Base-by-base conservation (phyloP, 2,888 invertebrate genomes). In the Dione vanillae region DNA sequence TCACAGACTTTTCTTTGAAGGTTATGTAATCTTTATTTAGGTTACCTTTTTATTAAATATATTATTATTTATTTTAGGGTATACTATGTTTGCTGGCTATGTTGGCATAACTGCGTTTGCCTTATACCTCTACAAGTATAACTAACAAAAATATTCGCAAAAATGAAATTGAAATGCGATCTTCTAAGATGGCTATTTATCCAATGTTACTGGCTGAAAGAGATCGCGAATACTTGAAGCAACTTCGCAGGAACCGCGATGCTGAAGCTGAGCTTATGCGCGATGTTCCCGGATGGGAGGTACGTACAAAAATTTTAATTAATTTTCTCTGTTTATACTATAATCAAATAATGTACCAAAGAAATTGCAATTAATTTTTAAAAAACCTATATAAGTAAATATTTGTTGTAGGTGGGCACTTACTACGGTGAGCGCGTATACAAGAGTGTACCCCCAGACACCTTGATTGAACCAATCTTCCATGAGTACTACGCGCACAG, bases 251-350 rank as follows among this genome's bases (percentile, higher is more conserved):
- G 70, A 97, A 97, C 86, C 95, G 98, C 16, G 97, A 98, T 16
- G 96, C 96, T 75, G 99, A 99, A 88, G 94, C 94, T 1, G 95
- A 97, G 69, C 92, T 99, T 43, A 99, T 99, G 99, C 95, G 95
- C 76, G 95, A 98, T 86, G 97, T 98, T 14, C 96, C 97, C 70
- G 97, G 96, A 77, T 99, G 99, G 99, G 95, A 96, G 93, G 95
- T 94, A 80, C 20, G 27, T 16, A 35, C 6, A 40, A 16, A 45
- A 14, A 11, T 14, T 19, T 66, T 35, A 35, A 52, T 52, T 35
- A 8, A 14, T 35, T 14, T 27, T 27, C 27, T 27, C 2, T 27
- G 27, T 16, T n/a, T n/a, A n/a, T n/a, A n/a, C n/a, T n/a, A n/a
- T n/a, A n/a, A n/a, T n/a, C n/a, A n/a, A n/a, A n/a, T n/a, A n/a